Evolutionary conservation across 1,140 invertebrate genomes (phyloP).

Genomic region (Aculops lycopersici): DNA sequence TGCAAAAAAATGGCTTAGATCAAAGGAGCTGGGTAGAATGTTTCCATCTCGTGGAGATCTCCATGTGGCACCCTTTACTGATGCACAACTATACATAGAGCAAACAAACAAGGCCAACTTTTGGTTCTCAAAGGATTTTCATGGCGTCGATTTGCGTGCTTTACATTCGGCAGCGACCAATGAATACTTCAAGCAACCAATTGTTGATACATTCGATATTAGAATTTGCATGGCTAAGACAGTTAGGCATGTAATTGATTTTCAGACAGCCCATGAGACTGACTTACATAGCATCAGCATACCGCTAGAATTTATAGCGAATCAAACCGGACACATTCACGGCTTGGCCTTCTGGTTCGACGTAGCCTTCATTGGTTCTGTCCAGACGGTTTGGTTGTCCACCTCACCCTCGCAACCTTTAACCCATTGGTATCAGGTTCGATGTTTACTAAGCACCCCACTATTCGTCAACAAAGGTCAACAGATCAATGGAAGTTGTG

Average conservation of each 20-base stretch:
- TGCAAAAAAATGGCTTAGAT: conserved; percentile 70
- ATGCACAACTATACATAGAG: conserved; percentile 89
- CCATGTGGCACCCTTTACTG: conserved; percentile 90
- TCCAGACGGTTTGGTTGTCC: conserved; percentile 75
- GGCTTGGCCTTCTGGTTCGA: conserved; percentile 99
- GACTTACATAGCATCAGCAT: conserved; percentile 85
- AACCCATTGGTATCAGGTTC: conserved; percentile 98
- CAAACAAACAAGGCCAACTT: conserved; percentile 95
- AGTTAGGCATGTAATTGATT: conserved; percentile 74
- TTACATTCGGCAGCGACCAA: conserved; percentile 64
- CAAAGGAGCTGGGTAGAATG: conserved; percentile 60
- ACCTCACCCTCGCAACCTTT: conserved; percentile 90
- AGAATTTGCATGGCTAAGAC: conserved; percentile 86
- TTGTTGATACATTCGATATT: conserved; percentile 96
- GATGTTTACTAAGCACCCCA: conserved; percentile 70
- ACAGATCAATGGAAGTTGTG: conserved; percentile 46
- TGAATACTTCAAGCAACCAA: conserved; percentile 92
- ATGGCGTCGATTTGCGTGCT: conserved; percentile 74
- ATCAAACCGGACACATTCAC: conserved; percentile 75
- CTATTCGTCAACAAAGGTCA: conserved; percentile 81
- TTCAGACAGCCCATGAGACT: conserved; percentile 59
- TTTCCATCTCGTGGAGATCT: conserved; percentile 82
- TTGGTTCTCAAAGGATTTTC: conserved; percentile 92
- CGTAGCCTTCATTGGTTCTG: conserved; percentile 77
- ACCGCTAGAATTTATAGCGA: conserved; percentile 63